Evolutionary conservation across 2,113 vertebrate species (phyloP).

Genomic region (Chauna torquata): DNA sequence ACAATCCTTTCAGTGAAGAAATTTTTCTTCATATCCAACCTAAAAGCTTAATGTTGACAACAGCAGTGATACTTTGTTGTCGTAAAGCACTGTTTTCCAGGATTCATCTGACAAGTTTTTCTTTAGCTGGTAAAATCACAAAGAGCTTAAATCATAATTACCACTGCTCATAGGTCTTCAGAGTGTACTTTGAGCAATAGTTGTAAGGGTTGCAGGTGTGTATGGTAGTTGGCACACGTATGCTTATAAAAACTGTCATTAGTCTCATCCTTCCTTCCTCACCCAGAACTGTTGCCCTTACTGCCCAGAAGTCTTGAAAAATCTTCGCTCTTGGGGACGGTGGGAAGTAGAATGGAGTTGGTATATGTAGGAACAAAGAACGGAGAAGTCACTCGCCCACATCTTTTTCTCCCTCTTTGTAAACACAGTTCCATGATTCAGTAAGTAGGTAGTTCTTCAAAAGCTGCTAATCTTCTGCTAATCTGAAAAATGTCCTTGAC

Average conservation of each 20-base stretch:
- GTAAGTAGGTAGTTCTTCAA: background rate
- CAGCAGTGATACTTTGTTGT: background rate
- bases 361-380: background rate
- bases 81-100: background rate
- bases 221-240: background rate
- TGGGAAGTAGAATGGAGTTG: background rate
- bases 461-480: background rate
- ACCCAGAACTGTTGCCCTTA: background rate
- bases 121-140: background rate
- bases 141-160: background rate
- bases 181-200: background rate
- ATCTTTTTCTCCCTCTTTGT: background rate
- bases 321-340: background rate
- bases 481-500: background rate
- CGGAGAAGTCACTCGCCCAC: background rate
- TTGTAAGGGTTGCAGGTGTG: background rate
- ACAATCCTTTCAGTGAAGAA: no score
- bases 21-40: no score
- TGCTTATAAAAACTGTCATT: background rate
- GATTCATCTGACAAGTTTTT: background rate
- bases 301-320: background rate
- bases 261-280: background rate
- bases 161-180: background rate
- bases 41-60: background rate
- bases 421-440: background rate